Conservation (phyloP, 2,888 invertebrate species). For the Aporophyla nigra region DNA sequence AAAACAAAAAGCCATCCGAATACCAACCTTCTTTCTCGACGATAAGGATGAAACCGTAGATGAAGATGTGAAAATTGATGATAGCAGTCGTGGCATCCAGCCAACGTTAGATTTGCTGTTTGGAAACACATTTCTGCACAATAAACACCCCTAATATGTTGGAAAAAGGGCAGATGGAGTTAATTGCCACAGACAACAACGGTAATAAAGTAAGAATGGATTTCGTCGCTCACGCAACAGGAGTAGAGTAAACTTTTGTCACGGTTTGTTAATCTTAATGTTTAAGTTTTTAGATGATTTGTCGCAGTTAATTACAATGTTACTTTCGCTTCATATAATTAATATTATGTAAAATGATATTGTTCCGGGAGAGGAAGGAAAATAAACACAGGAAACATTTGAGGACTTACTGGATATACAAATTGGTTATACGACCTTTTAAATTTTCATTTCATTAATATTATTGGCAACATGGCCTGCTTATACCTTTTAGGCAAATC, state of each 20-base stretch:
- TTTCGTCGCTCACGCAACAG: conserved; percentile 87
- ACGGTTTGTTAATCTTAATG: conserved; percentile 87
- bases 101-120: conserved; percentile 80
- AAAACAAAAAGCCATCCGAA: conserved; percentile 49
- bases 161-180: conserved; percentile 68
- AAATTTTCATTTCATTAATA: not conserved
- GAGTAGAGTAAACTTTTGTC: conserved; percentile 87
- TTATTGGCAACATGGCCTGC: not conserved
- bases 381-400: conserved; percentile 15
- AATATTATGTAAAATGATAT: conserved; percentile 8
- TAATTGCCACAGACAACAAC: conserved; percentile 58
- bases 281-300: conserved; percentile 82
- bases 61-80: conserved; percentile 51
- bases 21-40: conserved; percentile 64
- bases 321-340: conserved; percentile 43
- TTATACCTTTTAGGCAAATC: not conserved
- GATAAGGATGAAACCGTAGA: conserved; percentile 65
- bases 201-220: conserved; percentile 78
- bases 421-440: not conserved
- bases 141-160: conserved; percentile 76
- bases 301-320: conserved; percentile 61
- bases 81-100: conserved; percentile 73
- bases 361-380: conserved; percentile 1
- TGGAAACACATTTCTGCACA: conserved; percentile 73
- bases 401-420: not conserved